phyloP scores from a whole-genome alignment of 2,113 vertebrate genomes.

The Solea senegalensis region DNA sequence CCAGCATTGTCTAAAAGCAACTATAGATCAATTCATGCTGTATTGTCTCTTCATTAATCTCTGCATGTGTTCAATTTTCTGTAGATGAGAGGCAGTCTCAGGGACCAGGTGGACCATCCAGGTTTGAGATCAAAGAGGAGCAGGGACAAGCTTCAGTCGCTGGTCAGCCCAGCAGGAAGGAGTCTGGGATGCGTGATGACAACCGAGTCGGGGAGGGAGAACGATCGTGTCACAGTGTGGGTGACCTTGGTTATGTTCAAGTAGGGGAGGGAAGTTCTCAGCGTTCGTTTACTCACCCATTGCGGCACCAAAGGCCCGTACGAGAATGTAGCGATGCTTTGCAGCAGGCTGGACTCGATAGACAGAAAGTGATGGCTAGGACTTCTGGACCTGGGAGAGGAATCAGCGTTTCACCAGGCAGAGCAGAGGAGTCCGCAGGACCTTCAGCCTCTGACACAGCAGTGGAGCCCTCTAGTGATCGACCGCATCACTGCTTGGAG shows the following conservation, averaged over 20 bases:
- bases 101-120: slow-evolving; percentile 48
- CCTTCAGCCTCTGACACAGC: slow-evolving; percentile 60
- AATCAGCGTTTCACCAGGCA: slow-evolving; percentile 52
- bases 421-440: slow-evolving; percentile 60
- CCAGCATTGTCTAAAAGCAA: too few species aligned
- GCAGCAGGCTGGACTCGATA: slow-evolving; percentile 53
- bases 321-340: slow-evolving; percentile 55
- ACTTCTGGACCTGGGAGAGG: slow-evolving; percentile 51
- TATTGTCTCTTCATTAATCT: neutral
- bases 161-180: slow-evolving; percentile 60
- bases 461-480: slow-evolving; percentile 67
- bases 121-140: slow-evolving; percentile 82
- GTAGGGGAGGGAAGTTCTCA: slow-evolving; percentile 65
- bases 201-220: slow-evolving; percentile 57
- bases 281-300: slow-evolving; percentile 63
- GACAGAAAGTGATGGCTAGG: slow-evolving; percentile 53
- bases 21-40: neutral
- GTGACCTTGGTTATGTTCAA: slow-evolving; percentile 72
- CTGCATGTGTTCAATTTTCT: neutral
- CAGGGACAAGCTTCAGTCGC: slow-evolving; percentile 66
- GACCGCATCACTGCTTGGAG: slow-evolving; percentile 83
- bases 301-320: slow-evolving; percentile 62
- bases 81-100: slow-evolving; percentile 73
- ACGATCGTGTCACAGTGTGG: slow-evolving; percentile 61
- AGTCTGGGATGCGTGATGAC: slow-evolving; percentile 36